phyloP scores from a whole-genome alignment of 92 coral and sea anemone genomes.

The Epizoanthus scotinus region DNA sequence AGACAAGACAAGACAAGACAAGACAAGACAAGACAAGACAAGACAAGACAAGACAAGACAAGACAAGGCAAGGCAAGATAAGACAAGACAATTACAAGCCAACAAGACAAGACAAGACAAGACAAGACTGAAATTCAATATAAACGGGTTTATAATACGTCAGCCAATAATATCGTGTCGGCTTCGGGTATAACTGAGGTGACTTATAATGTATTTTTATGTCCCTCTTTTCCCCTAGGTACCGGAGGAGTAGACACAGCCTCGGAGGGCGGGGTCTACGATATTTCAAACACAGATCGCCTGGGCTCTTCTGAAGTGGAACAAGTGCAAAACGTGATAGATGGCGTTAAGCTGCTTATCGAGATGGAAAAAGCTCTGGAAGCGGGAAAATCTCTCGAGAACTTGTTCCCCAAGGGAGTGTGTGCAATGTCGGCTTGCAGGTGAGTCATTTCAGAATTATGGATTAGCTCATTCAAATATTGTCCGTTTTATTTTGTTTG shows the following conservation, averaged over 20 bases:
- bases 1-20: too few relatives aligned
- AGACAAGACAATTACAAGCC: too few relatives aligned
- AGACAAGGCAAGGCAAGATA: too few relatives aligned
- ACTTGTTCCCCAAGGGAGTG: conserved; percentile 12
- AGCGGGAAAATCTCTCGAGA: conserved; percentile 53
- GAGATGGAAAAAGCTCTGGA: conserved; percentile 84
- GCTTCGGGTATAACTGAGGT: too few relatives aligned
- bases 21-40: too few relatives aligned
- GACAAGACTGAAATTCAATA: too few relatives aligned
- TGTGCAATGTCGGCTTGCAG: conserved; percentile 15
- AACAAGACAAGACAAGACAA: too few relatives aligned
- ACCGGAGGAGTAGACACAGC: conserved; percentile 95
- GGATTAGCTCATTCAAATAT: neutral
- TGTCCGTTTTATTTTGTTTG: too few relatives aligned
- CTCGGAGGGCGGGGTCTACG: conserved; percentile 79
- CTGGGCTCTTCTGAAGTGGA: conserved; percentile 92
- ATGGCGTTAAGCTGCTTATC: conserved; percentile 79
- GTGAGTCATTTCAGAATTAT: neutral
- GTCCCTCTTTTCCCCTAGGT: conserved; percentile 31
- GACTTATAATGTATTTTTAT: too few relatives aligned
- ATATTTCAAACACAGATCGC: conserved; percentile 89
- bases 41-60: too few relatives aligned
- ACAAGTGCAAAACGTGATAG: conserved; percentile 81
- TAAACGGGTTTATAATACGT: too few relatives aligned
- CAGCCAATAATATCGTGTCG: too few relatives aligned